These are phyloP conservation scores for Chrysochloris asiatica DNA, from an alignment of 2,113 vertebrate genomes.

Conservation along the genomic window DNA sequence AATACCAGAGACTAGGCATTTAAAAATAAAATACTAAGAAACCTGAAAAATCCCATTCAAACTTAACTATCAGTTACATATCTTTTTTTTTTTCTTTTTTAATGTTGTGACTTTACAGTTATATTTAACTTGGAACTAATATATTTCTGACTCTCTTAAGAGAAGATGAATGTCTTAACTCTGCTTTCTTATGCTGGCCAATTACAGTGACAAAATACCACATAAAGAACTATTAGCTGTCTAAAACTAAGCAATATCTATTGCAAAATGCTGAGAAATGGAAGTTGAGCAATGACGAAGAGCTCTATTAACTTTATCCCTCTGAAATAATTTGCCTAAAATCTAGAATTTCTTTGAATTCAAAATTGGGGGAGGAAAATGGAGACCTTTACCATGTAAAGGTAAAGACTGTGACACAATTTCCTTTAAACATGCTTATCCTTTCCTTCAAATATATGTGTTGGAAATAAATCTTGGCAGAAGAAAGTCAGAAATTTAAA, in stretches of 20 bases:
- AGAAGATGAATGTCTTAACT: constrained; percentile 61
- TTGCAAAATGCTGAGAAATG: constrained; percentile 49
- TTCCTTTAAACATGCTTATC: constrained; percentile 35
- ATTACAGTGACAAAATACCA: constrained; percentile 59
- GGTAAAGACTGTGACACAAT: background rate
- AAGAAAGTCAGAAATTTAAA: constrained; percentile 23
- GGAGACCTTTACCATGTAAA: background rate
- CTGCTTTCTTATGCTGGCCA: constrained; percentile 38
- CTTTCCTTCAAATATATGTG: constrained; percentile 26
- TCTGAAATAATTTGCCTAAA: background rate
- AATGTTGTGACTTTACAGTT: constrained; percentile 66
- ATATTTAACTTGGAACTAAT: constrained; percentile 66
- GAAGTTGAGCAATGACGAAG: constrained; percentile 28
- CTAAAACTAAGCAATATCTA: constrained; percentile 54
- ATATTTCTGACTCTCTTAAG: constrained; percentile 56
- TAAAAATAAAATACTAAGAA: constrained; percentile 61
- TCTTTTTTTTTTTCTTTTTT: constrained; percentile 45
- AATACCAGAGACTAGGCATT: constrained; percentile 52
- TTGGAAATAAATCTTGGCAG: constrained; percentile 35
- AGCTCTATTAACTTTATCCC: background rate
- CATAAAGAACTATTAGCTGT: constrained; percentile 34
- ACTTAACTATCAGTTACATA: constrained; percentile 63
- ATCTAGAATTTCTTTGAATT: constrained; percentile 38
- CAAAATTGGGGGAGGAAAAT: constrained; percentile 38
- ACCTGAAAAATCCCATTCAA: constrained; percentile 68